A percentile compares a stretch with the other conserved stretches of the same genome.
These are phyloP conservation scores for Drosophila ustulata DNA, from an alignment of 2,888 invertebrate genomes.

Conservation along the genomic window DNA sequence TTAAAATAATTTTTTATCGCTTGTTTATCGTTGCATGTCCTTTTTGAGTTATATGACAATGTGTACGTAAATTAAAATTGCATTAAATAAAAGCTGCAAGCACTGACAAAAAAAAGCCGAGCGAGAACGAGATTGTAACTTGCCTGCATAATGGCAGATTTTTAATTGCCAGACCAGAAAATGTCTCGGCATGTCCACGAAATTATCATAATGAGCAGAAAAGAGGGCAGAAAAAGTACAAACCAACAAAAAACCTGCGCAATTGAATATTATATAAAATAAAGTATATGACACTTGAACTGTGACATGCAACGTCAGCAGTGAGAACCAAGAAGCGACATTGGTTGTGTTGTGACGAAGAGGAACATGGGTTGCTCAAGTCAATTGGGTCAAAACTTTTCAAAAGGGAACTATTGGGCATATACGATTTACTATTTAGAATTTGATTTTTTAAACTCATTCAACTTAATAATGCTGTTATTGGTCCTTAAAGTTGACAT, in stretches of 20 bases:
- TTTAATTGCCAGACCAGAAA: constrained; percentile 69
- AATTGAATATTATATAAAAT: constrained; percentile 58
- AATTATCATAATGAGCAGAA: constrained; percentile 71
- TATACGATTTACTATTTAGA: no score
- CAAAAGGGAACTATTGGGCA: no score
- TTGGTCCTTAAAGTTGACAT: no score
- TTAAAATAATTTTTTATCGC: constrained; percentile 76
- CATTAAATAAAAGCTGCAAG: constrained; percentile 52
- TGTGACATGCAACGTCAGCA: constrained; percentile 48
- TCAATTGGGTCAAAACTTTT: not conserved
- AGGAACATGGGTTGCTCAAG: not conserved
- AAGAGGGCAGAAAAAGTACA: constrained; percentile 16
- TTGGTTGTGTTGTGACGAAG: constrained; percentile 27
- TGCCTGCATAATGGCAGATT: constrained; percentile 69
- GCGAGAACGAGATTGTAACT: constrained; percentile 53
- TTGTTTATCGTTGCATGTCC: constrained; percentile 70
- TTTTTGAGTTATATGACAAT: constrained; percentile 69
- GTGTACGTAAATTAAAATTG: constrained; percentile 76
- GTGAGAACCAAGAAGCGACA: constrained; percentile 34
- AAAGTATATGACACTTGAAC: constrained; percentile 53
- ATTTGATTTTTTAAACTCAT: no score
- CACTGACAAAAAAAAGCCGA: constrained; percentile 6
- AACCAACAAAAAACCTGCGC: constrained; percentile 20
- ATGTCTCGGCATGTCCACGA: constrained; percentile 59
- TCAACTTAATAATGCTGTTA: no score